These are phyloP conservation scores for Eucera pruinosa DNA, from an alignment of 2,888 invertebrate genomes.

Conservation along the genomic window DNA sequence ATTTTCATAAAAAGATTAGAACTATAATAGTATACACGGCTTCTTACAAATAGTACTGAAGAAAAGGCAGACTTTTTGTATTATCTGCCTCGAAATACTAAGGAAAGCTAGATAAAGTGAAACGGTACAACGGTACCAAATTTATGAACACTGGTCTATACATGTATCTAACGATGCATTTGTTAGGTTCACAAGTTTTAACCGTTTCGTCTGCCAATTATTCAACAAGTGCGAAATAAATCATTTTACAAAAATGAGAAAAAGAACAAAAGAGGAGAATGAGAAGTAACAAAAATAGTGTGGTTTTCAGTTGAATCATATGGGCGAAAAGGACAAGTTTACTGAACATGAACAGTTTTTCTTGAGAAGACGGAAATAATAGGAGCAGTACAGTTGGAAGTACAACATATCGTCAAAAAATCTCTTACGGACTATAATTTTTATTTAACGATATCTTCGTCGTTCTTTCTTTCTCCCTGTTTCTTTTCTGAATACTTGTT, in stretches of 20 bases:
- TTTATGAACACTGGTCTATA: too few species aligned
- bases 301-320: not conserved
- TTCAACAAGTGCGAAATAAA: conserved; percentile 12
- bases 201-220: conserved; percentile 23
- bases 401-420: conserved; percentile 22
- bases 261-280: not conserved
- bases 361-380: conserved; percentile 30
- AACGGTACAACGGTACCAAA: too few species aligned
- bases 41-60: too few species aligned
- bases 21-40: too few species aligned
- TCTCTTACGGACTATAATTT: conserved; percentile 38
- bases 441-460: conserved; percentile 47
- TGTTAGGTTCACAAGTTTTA: conserved; percentile 30
- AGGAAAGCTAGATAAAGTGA: too few species aligned
- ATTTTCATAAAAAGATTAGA: too few species aligned
- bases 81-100: too few species aligned
- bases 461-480: not conserved
- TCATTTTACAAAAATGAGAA: too few species aligned
- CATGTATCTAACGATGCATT: too few species aligned
- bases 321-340: not conserved
- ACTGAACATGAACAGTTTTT: conserved; percentile 24
- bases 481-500: conserved; percentile 27
- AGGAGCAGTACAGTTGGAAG: conserved; percentile 29
- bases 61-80: too few species aligned
- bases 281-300: not conserved